A percentile compares a stretch with the other conserved stretches of the same genome.
Conservation (phyloP, 2,797 vertebrate species). For the Crocodylus rhombifer region DNA sequence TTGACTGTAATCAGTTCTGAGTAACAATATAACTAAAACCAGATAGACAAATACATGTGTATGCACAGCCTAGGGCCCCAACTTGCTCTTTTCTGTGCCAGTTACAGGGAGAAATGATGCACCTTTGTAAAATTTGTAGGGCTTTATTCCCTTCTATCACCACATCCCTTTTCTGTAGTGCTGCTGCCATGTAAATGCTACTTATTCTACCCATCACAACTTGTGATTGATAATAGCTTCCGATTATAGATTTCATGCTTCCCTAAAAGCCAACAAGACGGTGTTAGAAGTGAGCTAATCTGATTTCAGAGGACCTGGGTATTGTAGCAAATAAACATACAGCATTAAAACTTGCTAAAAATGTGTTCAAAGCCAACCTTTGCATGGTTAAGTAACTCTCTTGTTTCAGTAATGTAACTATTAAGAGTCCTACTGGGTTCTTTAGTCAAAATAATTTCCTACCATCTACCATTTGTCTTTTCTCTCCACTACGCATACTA, state of each 20-base stretch:
- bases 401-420: not conserved
- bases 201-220: not conserved
- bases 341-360: slow-evolving; percentile 1
- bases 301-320: not conserved
- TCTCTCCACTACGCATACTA: not conserved
- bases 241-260: not conserved
- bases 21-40: not conserved
- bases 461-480: not conserved
- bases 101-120: not conserved
- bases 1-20: not conserved
- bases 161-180: not conserved
- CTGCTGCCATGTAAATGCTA: not conserved
- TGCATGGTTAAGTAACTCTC: not conserved
- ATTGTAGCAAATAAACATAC: not conserved
- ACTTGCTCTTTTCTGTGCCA: not conserved
- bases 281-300: not conserved
- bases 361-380: not conserved
- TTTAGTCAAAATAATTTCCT: not conserved
- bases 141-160: not conserved
- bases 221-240: not conserved
- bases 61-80: fast-evolving
- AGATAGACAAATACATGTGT: not conserved
- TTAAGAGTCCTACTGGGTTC: not conserved
- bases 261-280: not conserved
- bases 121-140: not conserved